Percentiles rank a stretch among this genome's conserved stretches.
Conservation (phyloP, 2,113 vertebrate genomes). For the Antigone vipio region DNA sequence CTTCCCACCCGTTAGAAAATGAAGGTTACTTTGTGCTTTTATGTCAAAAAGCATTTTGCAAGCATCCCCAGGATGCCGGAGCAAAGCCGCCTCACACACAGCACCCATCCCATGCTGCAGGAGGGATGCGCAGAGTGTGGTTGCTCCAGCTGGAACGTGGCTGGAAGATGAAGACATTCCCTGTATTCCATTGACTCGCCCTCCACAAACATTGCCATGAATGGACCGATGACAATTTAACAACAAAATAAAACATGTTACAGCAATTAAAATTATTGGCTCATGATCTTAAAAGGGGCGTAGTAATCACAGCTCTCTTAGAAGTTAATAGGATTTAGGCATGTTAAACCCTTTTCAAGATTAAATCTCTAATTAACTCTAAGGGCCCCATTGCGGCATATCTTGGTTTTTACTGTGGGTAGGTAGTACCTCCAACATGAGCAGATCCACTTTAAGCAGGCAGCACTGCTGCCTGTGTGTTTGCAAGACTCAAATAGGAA, state of each 20-base stretch:
- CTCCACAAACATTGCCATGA: background rate
- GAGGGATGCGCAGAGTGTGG: background rate
- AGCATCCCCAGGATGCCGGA: fast-evolving
- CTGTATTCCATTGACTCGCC: background rate
- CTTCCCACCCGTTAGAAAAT: background rate
- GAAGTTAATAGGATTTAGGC: slow-evolving; percentile 14
- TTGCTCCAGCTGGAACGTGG: background rate
- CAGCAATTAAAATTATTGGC: background rate
- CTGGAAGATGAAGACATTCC: background rate
- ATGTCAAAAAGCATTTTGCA: background rate
- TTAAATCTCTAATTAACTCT: background rate
- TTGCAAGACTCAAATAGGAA: background rate
- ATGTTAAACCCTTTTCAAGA: background rate
- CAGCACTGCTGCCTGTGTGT: background rate
- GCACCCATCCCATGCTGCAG: no score
- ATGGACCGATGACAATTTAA: background rate
- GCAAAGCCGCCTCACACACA: fast-evolving
- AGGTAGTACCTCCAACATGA: background rate
- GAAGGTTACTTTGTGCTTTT: background rate
- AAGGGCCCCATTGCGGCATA: background rate
- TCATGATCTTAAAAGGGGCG: background rate
- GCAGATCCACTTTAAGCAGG: background rate
- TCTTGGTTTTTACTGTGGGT: background rate
- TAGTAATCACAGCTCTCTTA: background rate
- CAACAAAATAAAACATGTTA: background rate